Conservation (phyloP, 1,140 invertebrate species). For the Nebria ingens region DNA sequence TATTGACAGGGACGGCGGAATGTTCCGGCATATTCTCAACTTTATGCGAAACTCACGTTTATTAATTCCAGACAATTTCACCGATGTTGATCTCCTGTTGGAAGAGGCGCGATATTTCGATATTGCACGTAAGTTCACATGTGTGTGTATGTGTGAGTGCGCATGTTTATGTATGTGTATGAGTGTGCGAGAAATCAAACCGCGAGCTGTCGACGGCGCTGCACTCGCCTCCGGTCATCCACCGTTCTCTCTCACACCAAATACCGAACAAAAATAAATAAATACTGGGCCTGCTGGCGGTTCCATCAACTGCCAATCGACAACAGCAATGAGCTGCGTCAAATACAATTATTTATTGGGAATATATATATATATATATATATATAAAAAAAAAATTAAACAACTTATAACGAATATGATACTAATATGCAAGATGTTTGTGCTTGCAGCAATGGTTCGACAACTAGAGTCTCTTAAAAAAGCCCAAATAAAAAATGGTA, state of each 20-base stretch:
- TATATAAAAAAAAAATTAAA: too few species aligned
- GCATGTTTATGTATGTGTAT: background rate
- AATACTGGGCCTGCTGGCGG: background rate
- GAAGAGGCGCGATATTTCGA: conserved; percentile 92
- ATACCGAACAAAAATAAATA: background rate
- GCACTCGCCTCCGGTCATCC: background rate
- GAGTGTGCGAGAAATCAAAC: background rate
- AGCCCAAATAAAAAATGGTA: conserved; percentile 52
- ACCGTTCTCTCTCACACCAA: too few species aligned
- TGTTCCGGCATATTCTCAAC: conserved; percentile 94
- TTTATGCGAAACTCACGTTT: conserved; percentile 86
- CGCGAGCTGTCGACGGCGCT: background rate
- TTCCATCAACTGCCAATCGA: background rate
- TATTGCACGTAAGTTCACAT: conserved; percentile 56
- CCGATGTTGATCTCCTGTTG: conserved; percentile 77
- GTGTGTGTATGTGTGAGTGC: background rate
- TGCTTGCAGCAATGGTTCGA: conserved; percentile 55
- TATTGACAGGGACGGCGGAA: conserved; percentile 89
- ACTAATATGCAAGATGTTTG: conserved; percentile 3
- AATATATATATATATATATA: too few species aligned
- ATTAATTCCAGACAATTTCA: conserved; percentile 77
- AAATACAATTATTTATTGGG: background rate
- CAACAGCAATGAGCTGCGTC: background rate
- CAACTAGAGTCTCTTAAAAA: conserved; percentile 68
- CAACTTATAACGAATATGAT: background rate